A percentile compares a stretch with the other conserved stretches of the same genome.
Conservation (phyloP, 2,888 invertebrate species). For the Zonitis immaculata region DNA sequence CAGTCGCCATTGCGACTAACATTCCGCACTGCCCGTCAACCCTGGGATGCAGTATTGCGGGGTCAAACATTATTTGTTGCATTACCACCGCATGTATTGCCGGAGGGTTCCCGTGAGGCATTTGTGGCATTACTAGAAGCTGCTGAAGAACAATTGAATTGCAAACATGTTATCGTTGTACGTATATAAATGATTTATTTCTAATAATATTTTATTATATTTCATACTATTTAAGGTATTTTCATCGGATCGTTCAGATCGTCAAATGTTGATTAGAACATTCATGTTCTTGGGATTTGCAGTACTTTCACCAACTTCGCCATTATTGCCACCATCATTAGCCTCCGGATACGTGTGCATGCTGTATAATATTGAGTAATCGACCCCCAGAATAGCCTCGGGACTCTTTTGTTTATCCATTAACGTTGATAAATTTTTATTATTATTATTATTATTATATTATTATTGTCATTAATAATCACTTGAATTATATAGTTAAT, state of each 20-base stretch:
- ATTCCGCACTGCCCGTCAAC: constrained; percentile 49
- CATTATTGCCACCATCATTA: constrained; percentile 60
- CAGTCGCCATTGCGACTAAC: constrained; percentile 45
- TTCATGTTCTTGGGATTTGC: constrained; percentile 97
- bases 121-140: constrained; percentile 92
- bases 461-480: constrained; percentile 1
- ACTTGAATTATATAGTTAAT: too few relatives aligned
- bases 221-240: constrained; percentile 38
- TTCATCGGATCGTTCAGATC: constrained; percentile 65
- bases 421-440: background rate
- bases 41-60: constrained; percentile 51
- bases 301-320: constrained; percentile 77
- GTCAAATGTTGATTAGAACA: constrained; percentile 83
- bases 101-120: constrained; percentile 91
- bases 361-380: constrained; percentile 49
- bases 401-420: constrained; percentile 26
- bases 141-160: constrained; percentile 87
- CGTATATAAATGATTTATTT: constrained; percentile 21
- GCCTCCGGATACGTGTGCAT: constrained; percentile 46
- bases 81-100: constrained; percentile 78
- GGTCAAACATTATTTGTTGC: constrained; percentile 82
- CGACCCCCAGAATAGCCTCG: constrained; percentile 40
- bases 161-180: constrained; percentile 71
- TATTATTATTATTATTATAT: too few relatives aligned
- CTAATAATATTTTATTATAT: constrained; percentile 3